Conservation (phyloP, 2,797 vertebrate species). For the Tarsius wallacei region DNA sequence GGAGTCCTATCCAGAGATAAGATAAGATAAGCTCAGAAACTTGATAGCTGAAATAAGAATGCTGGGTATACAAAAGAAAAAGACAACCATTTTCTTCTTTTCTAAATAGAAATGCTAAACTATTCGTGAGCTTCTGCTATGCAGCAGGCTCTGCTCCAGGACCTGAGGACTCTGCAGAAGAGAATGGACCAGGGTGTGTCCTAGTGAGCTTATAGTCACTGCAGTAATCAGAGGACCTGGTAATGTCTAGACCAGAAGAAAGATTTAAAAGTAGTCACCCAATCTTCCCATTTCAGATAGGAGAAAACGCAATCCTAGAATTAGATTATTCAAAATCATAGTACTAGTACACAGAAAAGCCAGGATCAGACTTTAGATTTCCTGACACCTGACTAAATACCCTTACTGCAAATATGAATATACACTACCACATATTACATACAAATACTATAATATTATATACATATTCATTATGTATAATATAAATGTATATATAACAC, state of each 20-base stretch:
- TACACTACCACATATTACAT: background rate
- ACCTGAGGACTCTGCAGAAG: background rate
- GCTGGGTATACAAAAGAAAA: slow-evolving; percentile 46
- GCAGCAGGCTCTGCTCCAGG: slow-evolving; percentile 29
- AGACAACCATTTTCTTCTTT: slow-evolving; percentile 53
- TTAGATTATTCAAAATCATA: slow-evolving; percentile 56
- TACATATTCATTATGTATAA: background rate
- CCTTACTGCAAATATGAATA: background rate
- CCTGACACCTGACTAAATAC: slow-evolving; percentile 25
- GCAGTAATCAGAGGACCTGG: slow-evolving; percentile 16
- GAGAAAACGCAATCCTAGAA: slow-evolving; percentile 56
- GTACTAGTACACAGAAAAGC: slow-evolving; percentile 16
- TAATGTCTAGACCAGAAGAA: slow-evolving; percentile 47
- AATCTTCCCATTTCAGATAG: slow-evolving; percentile 28
- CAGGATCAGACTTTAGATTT: slow-evolving; percentile 60
- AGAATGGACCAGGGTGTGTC: background rate
- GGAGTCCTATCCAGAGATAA: slow-evolving; percentile 90
- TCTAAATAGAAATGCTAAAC: slow-evolving; percentile 62
- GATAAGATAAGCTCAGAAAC: slow-evolving; percentile 80
- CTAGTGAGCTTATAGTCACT: slow-evolving; percentile 6
- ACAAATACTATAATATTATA: background rate
- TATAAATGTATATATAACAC: background rate
- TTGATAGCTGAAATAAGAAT: slow-evolving; percentile 69
- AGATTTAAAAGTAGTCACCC: slow-evolving; percentile 12
- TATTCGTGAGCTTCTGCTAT: slow-evolving; percentile 53